These are phyloP conservation scores for Harpagifer antarcticus DNA, from an alignment of 2,797 vertebrate species.

Conservation along the genomic window DNA sequence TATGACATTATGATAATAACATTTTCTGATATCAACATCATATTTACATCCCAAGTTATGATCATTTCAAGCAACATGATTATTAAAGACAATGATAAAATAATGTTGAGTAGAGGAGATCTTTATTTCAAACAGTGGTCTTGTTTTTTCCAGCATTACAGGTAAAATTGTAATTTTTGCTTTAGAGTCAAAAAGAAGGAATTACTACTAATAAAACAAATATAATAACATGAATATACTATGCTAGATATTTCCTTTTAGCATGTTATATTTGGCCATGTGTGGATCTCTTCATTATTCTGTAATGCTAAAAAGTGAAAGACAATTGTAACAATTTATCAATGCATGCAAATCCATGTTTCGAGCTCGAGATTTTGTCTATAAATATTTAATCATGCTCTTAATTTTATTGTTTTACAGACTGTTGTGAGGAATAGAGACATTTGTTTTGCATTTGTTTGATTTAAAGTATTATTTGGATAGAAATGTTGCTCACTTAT, in stretches of 20 bases:
- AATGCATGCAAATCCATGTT: slow-evolving; percentile 20
- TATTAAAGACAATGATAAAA: slow-evolving; percentile 12
- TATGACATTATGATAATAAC: background rate
- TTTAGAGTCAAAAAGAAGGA: slow-evolving; percentile 12
- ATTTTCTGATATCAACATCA: background rate
- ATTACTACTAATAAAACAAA: background rate
- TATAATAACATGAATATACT: slow-evolving; percentile 1
- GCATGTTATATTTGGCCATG: background rate
- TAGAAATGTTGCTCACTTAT: slow-evolving; percentile 4
- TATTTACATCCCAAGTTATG: background rate
- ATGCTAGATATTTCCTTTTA: slow-evolving; percentile 4
- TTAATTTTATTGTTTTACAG: slow-evolving; percentile 33
- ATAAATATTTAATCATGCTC: slow-evolving; percentile 55
- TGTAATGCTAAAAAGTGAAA: slow-evolving; percentile 13
- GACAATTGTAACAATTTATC: background rate
- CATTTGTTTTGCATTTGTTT: slow-evolving; percentile 22
- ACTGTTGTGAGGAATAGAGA: slow-evolving; percentile 39
- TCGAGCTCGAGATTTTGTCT: background rate
- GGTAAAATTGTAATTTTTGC: background rate
- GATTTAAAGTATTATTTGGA: slow-evolving; percentile 14
- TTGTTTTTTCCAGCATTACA: slow-evolving; percentile 27
- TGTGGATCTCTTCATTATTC: slow-evolving; percentile 15
- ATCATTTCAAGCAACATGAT: background rate
- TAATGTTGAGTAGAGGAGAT: background rate
- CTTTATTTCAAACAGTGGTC: slow-evolving; percentile 44